Evolutionary conservation across 1,140 invertebrate species (phyloP).

Genomic region (Platyscapa corneri): DNA sequence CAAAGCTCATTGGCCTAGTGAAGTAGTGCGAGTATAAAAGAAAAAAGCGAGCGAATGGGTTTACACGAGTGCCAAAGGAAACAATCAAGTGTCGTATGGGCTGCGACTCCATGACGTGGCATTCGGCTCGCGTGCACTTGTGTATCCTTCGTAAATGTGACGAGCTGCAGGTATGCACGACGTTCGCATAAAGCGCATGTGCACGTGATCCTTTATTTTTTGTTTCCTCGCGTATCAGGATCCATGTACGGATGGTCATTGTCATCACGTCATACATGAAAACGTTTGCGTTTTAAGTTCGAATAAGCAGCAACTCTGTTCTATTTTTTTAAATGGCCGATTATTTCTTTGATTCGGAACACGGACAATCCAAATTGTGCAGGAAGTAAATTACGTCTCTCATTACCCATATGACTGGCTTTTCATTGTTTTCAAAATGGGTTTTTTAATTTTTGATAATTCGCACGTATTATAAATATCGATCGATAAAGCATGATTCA

Average conservation of each 20-base stretch:
- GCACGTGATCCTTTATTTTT: conserved; percentile 2
- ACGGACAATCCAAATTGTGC: not conserved
- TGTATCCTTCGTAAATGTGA: not conserved
- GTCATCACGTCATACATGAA: not conserved
- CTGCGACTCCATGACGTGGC: not conserved
- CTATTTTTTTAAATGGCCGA: too few relatives aligned
- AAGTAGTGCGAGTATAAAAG: not conserved
- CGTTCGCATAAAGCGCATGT: not conserved
- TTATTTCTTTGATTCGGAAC: not conserved
- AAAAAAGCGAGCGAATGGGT: not conserved
- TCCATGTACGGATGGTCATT: not conserved
- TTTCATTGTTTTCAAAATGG: too few relatives aligned
- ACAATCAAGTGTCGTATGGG: conserved; percentile 6
- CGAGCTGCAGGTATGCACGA: not conserved
- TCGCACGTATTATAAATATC: too few relatives aligned
- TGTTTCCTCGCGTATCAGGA: not conserved
- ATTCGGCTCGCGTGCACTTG: not conserved
- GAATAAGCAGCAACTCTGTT: not conserved
- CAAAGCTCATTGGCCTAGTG: not conserved
- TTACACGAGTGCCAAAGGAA: not conserved
- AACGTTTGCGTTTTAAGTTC: not conserved
- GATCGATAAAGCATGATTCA: too few relatives aligned
- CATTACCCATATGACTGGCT: not conserved
- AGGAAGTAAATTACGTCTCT: not conserved
- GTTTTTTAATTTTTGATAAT: too few relatives aligned